Evolutionary conservation across 2,797 vertebrate species (phyloP), one percentile per base, ranked within the genome.

Genomic region (Spizella passerina): DNA sequence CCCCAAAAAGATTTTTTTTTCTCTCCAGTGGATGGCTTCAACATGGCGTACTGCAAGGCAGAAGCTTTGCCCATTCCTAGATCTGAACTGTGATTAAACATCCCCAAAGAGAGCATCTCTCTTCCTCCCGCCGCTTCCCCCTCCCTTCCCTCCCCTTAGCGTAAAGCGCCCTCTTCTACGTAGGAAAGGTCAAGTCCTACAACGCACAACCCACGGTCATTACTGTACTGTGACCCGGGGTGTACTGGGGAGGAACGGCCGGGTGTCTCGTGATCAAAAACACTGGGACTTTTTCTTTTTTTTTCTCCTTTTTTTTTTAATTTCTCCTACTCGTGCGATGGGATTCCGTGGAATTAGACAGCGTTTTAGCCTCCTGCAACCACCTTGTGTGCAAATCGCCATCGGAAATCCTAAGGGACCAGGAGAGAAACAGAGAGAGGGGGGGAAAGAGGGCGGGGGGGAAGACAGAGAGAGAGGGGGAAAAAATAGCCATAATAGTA

Each of bases 151-250:
- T 85, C 92, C 87, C 75, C 50, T 78, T 57, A 86, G 90, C 93
- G 94, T 86, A 90, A 95, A 96, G 93, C 84, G 88, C 96, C 91
- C 93, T 97, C 95, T 96, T 93, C 92, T 50, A 86, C 86, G 82
- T 93, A 70, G 73, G 92, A 98, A 97, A 98, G 97, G 98, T 98
- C 98, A 98, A 98, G 98, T 98, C 97, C 98, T 98, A 90, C 96
- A 19, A 92, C 83, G 92, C 96, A 91, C 96, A 96, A 95, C 92
- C 96, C 96, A 94, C 52, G 94, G 97, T 97, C 98, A 98, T 98
- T 96, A 96, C 97, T 92, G 94, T 92, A 82, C 73, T 83, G 50
- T 97, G 97, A 96, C 97, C 97, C 94, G 6, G 87, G 92, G 72
- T 93, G 96, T 95, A 91, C 85, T 82, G 64, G 88, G 77, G 90